phyloP scores from a whole-genome alignment of 2,113 vertebrate species.

The Glareola pratincola region DNA sequence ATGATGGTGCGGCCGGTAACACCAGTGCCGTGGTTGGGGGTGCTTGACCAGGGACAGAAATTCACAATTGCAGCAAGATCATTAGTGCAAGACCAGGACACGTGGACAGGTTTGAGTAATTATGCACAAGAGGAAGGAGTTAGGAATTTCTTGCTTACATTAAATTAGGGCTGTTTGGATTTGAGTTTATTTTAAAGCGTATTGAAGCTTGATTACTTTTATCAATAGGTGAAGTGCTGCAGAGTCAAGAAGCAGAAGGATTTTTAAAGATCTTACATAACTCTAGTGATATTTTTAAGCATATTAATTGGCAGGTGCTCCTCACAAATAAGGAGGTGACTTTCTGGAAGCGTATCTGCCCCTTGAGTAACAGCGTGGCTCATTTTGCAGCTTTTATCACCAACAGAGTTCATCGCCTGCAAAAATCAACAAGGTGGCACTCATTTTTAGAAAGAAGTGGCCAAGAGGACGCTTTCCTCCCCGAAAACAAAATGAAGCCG shows the following conservation, averaged over 20 bases:
- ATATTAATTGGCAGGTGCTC: slow-evolving; percentile 51
- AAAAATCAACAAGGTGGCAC: background rate
- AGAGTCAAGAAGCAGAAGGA: slow-evolving; percentile 30
- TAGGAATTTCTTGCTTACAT: background rate
- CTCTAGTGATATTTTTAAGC: slow-evolving; percentile 56
- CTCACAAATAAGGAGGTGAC: slow-evolving; percentile 55
- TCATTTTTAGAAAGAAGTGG: background rate
- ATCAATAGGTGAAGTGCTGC: slow-evolving; percentile 44
- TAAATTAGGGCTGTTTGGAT: background rate
- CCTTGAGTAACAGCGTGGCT: background rate
- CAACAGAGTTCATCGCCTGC: background rate
- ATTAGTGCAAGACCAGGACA: background rate
- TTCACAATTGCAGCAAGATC: no score
- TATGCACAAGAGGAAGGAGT: background rate
- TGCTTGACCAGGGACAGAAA: background rate
- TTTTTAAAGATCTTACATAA: slow-evolving; percentile 46
- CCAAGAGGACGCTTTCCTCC: background rate
- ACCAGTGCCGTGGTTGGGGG: fast-evolving
- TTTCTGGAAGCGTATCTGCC: slow-evolving; percentile 44
- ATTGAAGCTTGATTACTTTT: slow-evolving; percentile 29
- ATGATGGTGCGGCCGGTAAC: background rate
- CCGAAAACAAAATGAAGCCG: background rate
- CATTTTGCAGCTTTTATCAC: background rate
- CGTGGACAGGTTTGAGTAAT: background rate
- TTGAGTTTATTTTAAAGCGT: slow-evolving; percentile 43